phyloP scores from a whole-genome alignment of 2,113 vertebrate genomes.

The Hypanus sabinus region DNA sequence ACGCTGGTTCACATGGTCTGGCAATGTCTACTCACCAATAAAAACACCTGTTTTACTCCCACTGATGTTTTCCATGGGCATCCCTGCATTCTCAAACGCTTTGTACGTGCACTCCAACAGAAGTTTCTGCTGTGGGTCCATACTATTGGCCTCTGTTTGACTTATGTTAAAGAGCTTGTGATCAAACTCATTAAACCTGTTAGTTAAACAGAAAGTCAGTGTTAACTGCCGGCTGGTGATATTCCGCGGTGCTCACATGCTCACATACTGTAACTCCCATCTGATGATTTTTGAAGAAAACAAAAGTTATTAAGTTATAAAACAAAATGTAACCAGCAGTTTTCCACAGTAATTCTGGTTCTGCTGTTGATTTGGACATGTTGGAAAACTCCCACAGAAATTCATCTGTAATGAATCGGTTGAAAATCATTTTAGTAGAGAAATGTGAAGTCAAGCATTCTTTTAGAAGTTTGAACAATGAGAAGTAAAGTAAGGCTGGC shows the following conservation, averaged over 20 bases:
- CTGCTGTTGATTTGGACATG: not conserved
- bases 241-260: not conserved
- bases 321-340: no score
- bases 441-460: not conserved
- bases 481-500: no score
- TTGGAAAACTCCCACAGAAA: not conserved
- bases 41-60: slow-evolving; percentile 69
- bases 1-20: not conserved
- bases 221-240: not conserved
- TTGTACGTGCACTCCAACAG: slow-evolving; percentile 67
- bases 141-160: slow-evolving; percentile 59
- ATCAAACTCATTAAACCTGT: slow-evolving; percentile 70
- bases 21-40: slow-evolving; percentile 52
- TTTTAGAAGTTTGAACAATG: no score
- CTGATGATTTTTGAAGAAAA: not conserved
- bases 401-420: not conserved
- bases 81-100: slow-evolving; percentile 64
- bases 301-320: no score
- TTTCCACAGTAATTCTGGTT: not conserved
- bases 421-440: not conserved
- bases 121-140: slow-evolving; percentile 74
- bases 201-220: not conserved
- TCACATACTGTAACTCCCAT: not conserved
- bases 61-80: slow-evolving; percentile 59
- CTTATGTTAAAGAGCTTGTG: slow-evolving; percentile 67